A percentile compares a stretch with the other conserved stretches of the same genome.
These are phyloP conservation scores for Lepidocolaptes lacrymiger DNA, from an alignment of 2,797 vertebrate genomes.

Conservation along the genomic window DNA sequence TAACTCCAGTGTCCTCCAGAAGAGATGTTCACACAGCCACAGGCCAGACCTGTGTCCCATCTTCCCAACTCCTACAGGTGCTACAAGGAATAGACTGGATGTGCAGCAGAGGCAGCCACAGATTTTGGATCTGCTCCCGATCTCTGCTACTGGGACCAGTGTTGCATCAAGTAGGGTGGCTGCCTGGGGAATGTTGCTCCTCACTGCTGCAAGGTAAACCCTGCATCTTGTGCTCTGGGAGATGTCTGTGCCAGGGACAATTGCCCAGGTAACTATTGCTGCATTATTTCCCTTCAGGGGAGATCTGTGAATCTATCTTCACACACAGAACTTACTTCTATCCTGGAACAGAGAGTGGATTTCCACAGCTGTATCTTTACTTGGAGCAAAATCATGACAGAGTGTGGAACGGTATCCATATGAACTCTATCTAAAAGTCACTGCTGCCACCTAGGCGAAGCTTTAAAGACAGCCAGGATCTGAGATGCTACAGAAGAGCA, in stretches of 20 bases:
- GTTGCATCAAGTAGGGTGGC: background rate
- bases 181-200: background rate
- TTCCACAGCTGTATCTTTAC: background rate
- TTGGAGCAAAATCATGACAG: background rate
- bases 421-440: background rate
- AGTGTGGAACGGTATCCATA: background rate
- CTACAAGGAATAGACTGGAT: background rate
- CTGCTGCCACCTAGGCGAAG: conserved; percentile 38
- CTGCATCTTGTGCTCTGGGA: background rate
- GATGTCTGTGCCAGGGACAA: background rate
- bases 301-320: background rate
- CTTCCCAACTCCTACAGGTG: background rate
- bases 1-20: background rate
- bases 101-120: background rate
- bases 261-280: background rate
- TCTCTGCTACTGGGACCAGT: background rate
- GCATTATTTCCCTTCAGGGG: background rate
- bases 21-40: background rate
- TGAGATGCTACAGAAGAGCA: background rate
- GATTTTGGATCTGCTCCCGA: background rate
- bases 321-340: background rate
- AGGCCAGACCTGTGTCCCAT: background rate
- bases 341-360: background rate
- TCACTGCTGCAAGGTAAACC: background rate
- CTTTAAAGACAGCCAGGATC: background rate